Conservation (phyloP, 2,113 vertebrate species). For the Hippoglossus stenolepis region DNA sequence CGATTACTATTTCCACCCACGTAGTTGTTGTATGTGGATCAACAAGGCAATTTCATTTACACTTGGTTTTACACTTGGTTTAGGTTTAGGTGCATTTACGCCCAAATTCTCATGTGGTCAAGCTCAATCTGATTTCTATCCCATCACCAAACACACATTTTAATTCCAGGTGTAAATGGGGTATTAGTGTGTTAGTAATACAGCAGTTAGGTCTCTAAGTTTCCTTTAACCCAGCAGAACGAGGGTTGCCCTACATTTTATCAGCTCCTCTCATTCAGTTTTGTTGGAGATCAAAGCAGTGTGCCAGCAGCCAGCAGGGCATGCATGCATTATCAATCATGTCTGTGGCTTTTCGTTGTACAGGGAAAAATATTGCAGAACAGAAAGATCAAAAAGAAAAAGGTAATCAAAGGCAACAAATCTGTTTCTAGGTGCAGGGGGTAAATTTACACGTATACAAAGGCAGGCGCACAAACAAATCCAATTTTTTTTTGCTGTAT, state of each 20-base stretch:
- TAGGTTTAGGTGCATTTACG: not conserved
- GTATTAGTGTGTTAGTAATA: conserved; percentile 21
- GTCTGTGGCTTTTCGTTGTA: conserved; percentile 68
- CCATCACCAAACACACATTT: not conserved
- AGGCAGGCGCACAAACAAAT: conserved; percentile 18
- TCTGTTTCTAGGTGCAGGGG: conserved; percentile 12
- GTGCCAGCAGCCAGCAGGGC: conserved; percentile 58
- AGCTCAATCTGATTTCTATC: not conserved
- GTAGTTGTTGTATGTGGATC: not conserved
- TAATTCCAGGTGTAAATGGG: not conserved
- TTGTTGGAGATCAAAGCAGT: conserved; percentile 72
- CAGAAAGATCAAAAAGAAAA: conserved; percentile 68
- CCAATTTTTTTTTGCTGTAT: conserved; percentile 19
- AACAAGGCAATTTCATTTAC: not conserved
- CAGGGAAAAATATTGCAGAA: conserved; percentile 41
- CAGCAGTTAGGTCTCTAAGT: conserved; percentile 31
- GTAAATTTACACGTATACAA: not conserved
- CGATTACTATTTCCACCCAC: too few species aligned
- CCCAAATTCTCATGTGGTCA: not conserved
- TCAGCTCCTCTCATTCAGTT: conserved; percentile 65
- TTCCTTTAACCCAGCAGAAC: conserved; percentile 60
- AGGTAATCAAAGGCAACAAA: conserved; percentile 61
- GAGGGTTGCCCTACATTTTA: conserved; percentile 70
- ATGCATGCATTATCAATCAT: conserved; percentile 77
- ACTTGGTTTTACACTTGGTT: too few species aligned